Base-by-base conservation (phyloP, 2,113 vertebrate species). In the Hemichromis elongatus region DNA sequence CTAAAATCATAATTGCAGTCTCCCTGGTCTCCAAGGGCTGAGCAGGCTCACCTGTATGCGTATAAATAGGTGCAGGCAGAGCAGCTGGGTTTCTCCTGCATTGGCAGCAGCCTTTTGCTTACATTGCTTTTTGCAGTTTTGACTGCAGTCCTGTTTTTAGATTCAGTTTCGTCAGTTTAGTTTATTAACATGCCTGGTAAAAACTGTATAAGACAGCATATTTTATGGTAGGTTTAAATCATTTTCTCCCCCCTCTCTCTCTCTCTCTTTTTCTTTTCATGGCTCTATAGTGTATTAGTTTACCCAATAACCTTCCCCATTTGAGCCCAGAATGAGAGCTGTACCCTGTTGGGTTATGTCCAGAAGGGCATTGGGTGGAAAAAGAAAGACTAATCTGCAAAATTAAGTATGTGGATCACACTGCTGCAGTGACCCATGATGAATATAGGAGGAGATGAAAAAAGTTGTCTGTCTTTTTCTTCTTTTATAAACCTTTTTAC, bases 271-370 rank as follows among this genome's bases (percentile, higher is more conserved):
- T 37, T 8, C n/a, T 24, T 14, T 40, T 42, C 14, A 28, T 18
- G 21, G 40, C 66, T 47, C 40, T 1, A 47, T 70, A 47, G 21
- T 28, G 21, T 28, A 73, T 26, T 28, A 0, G 21, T 73, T 73
- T 18, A 11, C 9, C 63, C 13, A 68, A 4, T 42, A 45, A 70
- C 13, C 40, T 0, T 40, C 66, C 37, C 7, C 26, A 8, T 45
- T 70, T 45, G 8, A 26, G 7, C 35, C 13, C 21, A 26, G 13
- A 26, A 0, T 1, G 40, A 18, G 21, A 18, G 13, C 7, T 6
- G 5, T 6, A 28, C 9, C 3, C 40, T 28, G 14, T 5, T 45
- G 14, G 21, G 40, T 45, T 26, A 18, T 18, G 14, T 1, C 37
- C 13, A 45, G 40, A 47, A 28, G 40, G 21, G 3, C 9, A 0